These are phyloP conservation scores for Sphenopsis melanotis DNA, from an alignment of 2,797 vertebrate species.

Conservation along the genomic window DNA sequence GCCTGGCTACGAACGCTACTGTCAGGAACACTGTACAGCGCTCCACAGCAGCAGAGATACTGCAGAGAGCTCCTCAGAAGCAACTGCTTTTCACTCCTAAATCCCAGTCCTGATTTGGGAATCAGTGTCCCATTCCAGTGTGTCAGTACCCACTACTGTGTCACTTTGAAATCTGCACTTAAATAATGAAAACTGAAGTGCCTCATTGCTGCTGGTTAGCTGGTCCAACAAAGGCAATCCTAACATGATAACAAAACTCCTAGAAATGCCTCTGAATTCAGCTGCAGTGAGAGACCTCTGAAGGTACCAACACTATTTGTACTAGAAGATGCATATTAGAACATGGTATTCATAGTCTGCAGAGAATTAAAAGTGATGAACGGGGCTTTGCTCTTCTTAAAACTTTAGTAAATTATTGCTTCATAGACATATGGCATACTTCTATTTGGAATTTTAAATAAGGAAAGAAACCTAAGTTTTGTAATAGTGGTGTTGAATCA, in stretches of 20 bases:
- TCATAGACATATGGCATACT: background rate
- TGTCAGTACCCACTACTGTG: background rate
- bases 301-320: background rate
- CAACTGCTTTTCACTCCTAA: background rate
- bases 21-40: background rate
- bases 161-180: background rate
- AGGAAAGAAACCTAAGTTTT: background rate
- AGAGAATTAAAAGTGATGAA: conserved; percentile 16
- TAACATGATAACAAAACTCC: background rate
- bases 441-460: background rate
- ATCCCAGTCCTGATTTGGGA: background rate
- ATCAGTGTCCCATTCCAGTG: background rate
- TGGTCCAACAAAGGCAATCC: background rate
- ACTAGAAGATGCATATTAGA: background rate
- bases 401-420: background rate
- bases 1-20: background rate
- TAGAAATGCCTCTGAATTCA: background rate
- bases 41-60: background rate
- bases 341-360: background rate
- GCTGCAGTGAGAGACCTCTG: background rate
- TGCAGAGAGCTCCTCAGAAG: background rate
- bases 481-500: background rate
- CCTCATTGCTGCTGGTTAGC: background rate
- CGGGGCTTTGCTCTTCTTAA: background rate
- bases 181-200: background rate